These are phyloP conservation scores for Scolopax rusticola DNA, from an alignment of 2,797 vertebrate species.

Conservation along the genomic window DNA sequence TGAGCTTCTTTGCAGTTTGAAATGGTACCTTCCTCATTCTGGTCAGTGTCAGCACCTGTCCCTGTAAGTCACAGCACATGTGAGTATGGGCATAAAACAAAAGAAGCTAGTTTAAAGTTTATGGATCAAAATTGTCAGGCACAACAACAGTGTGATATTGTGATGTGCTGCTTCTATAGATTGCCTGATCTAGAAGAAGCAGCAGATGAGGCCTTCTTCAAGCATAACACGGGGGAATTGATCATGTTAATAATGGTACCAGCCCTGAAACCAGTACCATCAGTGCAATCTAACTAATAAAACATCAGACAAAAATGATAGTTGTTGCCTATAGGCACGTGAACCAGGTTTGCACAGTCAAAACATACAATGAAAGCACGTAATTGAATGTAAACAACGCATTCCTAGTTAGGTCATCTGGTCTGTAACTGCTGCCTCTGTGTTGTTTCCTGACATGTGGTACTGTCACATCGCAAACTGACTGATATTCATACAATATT, in stretches of 20 bases:
- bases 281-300: neutral
- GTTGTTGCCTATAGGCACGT: neutral
- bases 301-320: neutral
- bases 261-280: neutral
- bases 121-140: neutral
- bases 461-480: neutral
- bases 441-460: conserved; percentile 52
- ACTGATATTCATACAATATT: conserved; percentile 52
- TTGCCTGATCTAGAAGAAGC: neutral
- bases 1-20: neutral
- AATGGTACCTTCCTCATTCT: neutral
- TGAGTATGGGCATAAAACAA: neutral
- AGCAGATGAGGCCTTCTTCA: neutral
- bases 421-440: neutral
- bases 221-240: rapidly evolving
- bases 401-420: conserved; percentile 35
- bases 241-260: neutral
- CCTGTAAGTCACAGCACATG: neutral
- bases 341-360: neutral
- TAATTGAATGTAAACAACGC: conserved; percentile 21
- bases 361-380: neutral
- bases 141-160: neutral
- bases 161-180: neutral
- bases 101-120: neutral
- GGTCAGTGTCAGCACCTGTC: neutral